Percentiles rank a stretch among this genome's conserved stretches.
phyloP scores from a whole-genome alignment of 2,797 vertebrate species.

The Pyrocephalus nanus region DNA sequence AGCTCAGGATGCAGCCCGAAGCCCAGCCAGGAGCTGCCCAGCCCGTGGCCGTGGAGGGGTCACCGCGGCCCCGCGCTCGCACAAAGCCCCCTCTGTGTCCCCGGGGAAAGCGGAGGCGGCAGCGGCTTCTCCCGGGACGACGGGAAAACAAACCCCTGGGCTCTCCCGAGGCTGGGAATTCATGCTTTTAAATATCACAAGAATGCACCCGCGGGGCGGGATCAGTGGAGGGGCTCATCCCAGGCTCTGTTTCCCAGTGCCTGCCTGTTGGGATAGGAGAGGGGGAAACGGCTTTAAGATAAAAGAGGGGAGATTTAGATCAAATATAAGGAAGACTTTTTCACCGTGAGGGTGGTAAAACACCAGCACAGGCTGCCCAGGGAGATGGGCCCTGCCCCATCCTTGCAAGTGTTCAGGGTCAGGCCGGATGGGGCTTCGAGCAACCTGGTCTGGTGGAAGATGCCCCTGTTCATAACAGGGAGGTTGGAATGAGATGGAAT shows the following conservation, averaged over 20 bases:
- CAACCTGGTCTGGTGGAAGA: background rate
- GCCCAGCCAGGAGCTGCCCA: background rate
- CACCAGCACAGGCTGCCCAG: background rate
- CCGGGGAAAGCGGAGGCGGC: background rate
- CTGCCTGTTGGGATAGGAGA: background rate
- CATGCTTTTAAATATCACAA: background rate
- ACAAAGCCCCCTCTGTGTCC: constrained; percentile 41
- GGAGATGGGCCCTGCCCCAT: background rate
- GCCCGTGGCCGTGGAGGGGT: background rate
- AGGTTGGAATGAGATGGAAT: background rate
- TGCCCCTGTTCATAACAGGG: background rate
- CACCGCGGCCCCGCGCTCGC: rapidly evolving
- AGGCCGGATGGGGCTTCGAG: background rate
- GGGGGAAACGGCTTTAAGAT: background rate
- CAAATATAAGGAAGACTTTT: background rate
- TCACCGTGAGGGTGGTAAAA: background rate
- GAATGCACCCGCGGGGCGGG: background rate
- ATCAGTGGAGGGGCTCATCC: rapidly evolving
- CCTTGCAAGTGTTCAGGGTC: background rate
- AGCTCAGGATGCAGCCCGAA: background rate
- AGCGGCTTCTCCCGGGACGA: background rate
- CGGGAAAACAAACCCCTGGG: background rate
- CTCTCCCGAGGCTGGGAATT: background rate
- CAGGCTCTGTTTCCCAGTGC: rapidly evolving
- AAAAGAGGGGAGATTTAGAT: background rate